Conservation (phyloP, 35 echinoderm and acorn worm species). For the Chiridota heheva region DNA sequence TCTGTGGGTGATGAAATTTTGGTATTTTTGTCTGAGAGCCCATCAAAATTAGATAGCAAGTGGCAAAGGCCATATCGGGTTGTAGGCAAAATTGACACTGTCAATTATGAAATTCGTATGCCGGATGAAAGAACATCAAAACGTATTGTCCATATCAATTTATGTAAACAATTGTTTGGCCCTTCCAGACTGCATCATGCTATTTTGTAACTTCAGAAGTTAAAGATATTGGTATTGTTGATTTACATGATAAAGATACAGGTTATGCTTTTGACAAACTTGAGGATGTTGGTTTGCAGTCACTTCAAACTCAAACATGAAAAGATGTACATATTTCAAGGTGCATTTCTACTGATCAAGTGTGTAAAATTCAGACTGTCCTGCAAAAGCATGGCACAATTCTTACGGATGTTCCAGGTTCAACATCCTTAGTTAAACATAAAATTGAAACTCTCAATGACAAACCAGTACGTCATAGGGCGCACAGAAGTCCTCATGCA, state of each 20-base stretch:
- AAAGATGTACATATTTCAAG: background rate
- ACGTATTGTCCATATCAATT: background rate
- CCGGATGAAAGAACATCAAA: background rate
- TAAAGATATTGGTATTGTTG: too few relatives aligned
- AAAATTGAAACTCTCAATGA: background rate
- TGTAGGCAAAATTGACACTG: background rate
- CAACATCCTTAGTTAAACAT: background rate
- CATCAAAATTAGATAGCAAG: background rate
- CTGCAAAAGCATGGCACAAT: too few relatives aligned
- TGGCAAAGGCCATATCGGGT: slow-evolving; percentile 9
- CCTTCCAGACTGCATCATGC: too few relatives aligned
- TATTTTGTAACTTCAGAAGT: too few relatives aligned
- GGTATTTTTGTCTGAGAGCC: background rate
- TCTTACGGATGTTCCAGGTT: too few relatives aligned
- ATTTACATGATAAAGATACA: background rate
- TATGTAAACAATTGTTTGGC: too few relatives aligned
- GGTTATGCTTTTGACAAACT: background rate
- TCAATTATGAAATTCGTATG: slow-evolving; percentile 7
- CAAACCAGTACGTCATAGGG: too few relatives aligned
- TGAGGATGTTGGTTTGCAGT: background rate
- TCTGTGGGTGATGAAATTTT: background rate
- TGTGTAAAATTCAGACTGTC: too few relatives aligned
- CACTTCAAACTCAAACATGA: background rate
- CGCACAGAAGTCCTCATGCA: background rate
- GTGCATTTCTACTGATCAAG: background rate